A percentile compares a stretch with the other conserved stretches of the same genome.
These are phyloP conservation scores for Caradrina clavipalpis DNA, from an alignment of 2,888 invertebrate genomes.

Conservation along the genomic window DNA sequence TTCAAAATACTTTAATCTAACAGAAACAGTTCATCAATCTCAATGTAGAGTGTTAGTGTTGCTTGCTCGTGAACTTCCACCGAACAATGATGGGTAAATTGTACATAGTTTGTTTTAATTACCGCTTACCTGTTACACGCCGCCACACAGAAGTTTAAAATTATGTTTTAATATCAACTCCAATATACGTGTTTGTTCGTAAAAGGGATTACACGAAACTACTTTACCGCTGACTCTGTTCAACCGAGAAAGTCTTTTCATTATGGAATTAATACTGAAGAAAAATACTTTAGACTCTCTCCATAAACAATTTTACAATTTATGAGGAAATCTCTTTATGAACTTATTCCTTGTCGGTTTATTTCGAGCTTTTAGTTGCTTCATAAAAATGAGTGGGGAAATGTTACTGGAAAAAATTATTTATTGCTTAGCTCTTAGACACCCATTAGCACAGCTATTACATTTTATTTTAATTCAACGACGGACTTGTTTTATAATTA, in stretches of 20 bases:
- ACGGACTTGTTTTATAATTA: conserved; percentile 49
- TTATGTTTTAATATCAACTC: conserved; percentile 44
- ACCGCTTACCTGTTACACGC: conserved; percentile 44
- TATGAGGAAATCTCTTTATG: conserved; percentile 50
- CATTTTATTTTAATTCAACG: conserved; percentile 72
- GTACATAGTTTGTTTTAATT: conserved; percentile 58
- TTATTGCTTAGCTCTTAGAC: conserved; percentile 75
- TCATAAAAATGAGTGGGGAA: conserved; percentile 75
- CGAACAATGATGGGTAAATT: conserved; percentile 43
- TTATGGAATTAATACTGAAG: conserved; percentile 41
- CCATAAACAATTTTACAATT: conserved; percentile 46
- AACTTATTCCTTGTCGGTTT: conserved; percentile 56
- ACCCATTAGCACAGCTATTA: conserved; percentile 77
- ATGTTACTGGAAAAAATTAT: conserved; percentile 75
- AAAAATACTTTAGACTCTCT: conserved; percentile 41
- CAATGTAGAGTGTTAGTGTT: conserved; percentile 69
- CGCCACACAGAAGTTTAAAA: conserved; percentile 34
- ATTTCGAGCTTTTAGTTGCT: conserved; percentile 71
- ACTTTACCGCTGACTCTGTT: conserved; percentile 18
- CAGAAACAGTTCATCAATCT: conserved; percentile 82
- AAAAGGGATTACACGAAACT: conserved; percentile 43
- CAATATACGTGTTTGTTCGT: conserved; percentile 20
- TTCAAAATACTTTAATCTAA: conserved; percentile 79
- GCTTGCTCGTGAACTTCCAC: conserved; percentile 60
- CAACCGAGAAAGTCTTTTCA: conserved; percentile 23